A percentile compares a stretch with the other conserved stretches of the same genome.
Evolutionary conservation across 2,888 invertebrate genomes (phyloP).

Genomic region (Andricus curvator): DNA sequence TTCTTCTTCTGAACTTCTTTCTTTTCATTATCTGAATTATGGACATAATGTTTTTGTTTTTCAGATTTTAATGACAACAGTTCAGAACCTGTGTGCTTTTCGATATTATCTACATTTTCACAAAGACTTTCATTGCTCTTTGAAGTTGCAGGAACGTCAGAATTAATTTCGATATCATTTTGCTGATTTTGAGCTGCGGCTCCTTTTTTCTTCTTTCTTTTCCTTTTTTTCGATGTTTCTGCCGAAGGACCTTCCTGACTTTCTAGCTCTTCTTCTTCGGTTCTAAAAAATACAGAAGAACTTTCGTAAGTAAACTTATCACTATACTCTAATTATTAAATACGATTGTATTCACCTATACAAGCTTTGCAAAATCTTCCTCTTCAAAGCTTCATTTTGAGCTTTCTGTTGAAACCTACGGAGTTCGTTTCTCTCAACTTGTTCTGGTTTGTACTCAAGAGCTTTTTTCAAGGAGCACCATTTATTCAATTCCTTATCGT

Average conservation of each 20-base stretch:
- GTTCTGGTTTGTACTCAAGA: slow-evolving; percentile 86
- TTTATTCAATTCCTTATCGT: slow-evolving; percentile 95
- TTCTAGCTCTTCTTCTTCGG: slow-evolving; percentile 70
- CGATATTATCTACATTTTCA: not conserved
- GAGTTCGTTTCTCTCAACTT: slow-evolving; percentile 89
- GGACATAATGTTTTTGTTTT: not conserved
- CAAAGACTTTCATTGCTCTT: not conserved
- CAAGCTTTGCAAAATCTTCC: slow-evolving; percentile 88
- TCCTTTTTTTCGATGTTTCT: slow-evolving; percentile 72
- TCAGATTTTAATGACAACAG: not conserved
- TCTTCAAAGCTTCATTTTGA: slow-evolving; percentile 86
- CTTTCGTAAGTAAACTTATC: slow-evolving; percentile 8
- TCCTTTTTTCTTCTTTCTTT: slow-evolving; percentile 76
- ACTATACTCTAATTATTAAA: not conserved
- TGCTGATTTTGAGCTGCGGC: slow-evolving; percentile 64
- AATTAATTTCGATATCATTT: slow-evolving; percentile 7
- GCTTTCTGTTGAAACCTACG: slow-evolving; percentile 87
- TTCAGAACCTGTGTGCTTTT: not conserved
- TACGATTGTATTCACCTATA: slow-evolving; percentile 79
- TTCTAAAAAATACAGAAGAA: slow-evolving; percentile 48
- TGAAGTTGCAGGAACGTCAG: not conserved
- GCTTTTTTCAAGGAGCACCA: slow-evolving; percentile 97
- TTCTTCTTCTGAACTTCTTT: slow-evolving; percentile 47
- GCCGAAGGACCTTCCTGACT: slow-evolving; percentile 60
- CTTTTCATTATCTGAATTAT: not conserved